Evolutionary conservation across 2,797 vertebrate genomes (phyloP).

Genomic region (Hephaestus fuliginosus): DNA sequence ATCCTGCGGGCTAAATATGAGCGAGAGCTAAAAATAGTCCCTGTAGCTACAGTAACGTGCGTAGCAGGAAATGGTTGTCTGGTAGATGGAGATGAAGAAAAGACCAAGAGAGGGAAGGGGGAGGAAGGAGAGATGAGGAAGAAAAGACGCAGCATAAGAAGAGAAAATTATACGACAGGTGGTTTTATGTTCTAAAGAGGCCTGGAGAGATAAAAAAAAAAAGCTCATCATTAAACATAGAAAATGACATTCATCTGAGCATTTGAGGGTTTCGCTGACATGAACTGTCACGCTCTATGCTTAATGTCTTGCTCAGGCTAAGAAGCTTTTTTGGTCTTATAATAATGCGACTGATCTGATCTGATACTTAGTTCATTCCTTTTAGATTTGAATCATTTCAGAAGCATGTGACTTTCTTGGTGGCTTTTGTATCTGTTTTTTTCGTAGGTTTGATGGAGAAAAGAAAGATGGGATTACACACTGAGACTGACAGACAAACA

Average conservation of each 20-base stretch:
- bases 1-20: constrained; percentile 68
- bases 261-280: background rate
- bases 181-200: constrained; percentile 22
- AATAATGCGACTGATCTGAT: background rate
- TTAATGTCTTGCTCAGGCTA: constrained; percentile 17
- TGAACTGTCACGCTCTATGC: background rate
- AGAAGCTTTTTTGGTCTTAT: background rate
- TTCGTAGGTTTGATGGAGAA: constrained; percentile 3
- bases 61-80: constrained; percentile 50
- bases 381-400: background rate
- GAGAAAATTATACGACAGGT: constrained; percentile 3
- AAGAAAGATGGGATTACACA: background rate
- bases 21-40: constrained; percentile 71
- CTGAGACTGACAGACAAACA: constrained; percentile 4
- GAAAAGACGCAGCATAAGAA: background rate
- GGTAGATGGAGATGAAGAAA: constrained; percentile 46
- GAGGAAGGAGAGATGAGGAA: constrained; percentile 14
- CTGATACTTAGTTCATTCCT: background rate
- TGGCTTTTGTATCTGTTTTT: background rate
- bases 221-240: constrained; percentile 2
- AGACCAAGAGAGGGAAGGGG: constrained; percentile 10
- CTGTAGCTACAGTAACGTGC: constrained; percentile 46
- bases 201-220: constrained; percentile 28
- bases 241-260: constrained; percentile 8
- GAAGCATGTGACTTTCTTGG: background rate